phyloP scores from a whole-genome alignment of 2,888 invertebrate species.

The Lingula anatina region DNA sequence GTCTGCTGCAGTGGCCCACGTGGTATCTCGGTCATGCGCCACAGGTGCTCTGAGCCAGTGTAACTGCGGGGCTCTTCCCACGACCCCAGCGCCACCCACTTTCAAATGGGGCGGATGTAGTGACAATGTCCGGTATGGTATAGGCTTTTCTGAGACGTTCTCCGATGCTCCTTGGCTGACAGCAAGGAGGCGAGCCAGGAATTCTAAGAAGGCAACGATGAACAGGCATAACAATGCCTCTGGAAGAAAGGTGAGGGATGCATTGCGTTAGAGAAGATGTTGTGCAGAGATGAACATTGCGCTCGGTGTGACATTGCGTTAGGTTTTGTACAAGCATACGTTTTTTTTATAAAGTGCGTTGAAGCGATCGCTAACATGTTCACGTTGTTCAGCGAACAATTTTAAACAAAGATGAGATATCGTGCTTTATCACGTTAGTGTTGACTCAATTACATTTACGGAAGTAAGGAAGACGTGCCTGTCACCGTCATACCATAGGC shows the following conservation, averaged over 20 bases:
- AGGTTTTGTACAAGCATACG: too few species aligned
- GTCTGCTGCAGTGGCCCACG: slow-evolving; percentile 72
- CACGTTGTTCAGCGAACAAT: too few species aligned
- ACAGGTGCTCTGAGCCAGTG: slow-evolving; percentile 70
- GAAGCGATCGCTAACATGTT: too few species aligned
- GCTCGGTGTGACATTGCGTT: too few species aligned
- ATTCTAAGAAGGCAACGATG: slow-evolving; percentile 58
- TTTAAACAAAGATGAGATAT: too few species aligned
- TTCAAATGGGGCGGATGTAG: slow-evolving; percentile 87
- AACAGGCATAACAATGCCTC: slow-evolving; percentile 75
- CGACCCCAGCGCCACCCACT: slow-evolving; percentile 64
- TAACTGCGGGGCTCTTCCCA: slow-evolving; percentile 71
- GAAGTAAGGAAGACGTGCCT: too few species aligned
- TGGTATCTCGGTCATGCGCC: slow-evolving; percentile 73
- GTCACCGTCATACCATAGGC: too few species aligned
- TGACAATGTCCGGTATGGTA: slow-evolving; percentile 60
- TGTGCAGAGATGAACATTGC: too few species aligned
- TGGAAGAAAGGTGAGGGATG: slow-evolving; percentile 64
- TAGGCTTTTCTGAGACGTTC: slow-evolving; percentile 48
- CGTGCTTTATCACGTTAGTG: too few species aligned
- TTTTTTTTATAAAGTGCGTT: too few species aligned
- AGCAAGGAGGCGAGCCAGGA: slow-evolving; percentile 1
- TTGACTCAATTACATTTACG: too few species aligned
- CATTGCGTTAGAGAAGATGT: not conserved
- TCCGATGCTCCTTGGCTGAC: slow-evolving; percentile 26